phyloP scores from a whole-genome alignment of 1,140 invertebrate genomes.

The Drosophila yakuba region DNA sequence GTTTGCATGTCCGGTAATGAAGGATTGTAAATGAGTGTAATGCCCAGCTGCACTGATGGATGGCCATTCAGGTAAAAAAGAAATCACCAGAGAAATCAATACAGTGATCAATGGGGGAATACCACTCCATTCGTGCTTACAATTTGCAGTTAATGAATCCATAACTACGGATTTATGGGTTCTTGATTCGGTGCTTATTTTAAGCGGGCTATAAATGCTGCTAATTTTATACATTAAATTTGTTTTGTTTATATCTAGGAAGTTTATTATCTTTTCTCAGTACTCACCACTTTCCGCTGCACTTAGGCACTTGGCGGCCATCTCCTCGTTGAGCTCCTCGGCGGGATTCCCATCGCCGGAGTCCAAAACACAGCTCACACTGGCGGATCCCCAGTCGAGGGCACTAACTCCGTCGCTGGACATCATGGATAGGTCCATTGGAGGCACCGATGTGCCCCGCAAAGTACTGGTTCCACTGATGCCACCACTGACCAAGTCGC shows the following conservation, averaged over 20 bases:
- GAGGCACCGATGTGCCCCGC: slow-evolving; percentile 65
- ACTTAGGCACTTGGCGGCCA: slow-evolving; percentile 73
- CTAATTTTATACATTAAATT: too few relatives aligned
- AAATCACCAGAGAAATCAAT: slow-evolving; percentile 24
- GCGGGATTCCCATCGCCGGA: slow-evolving; percentile 55
- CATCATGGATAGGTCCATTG: slow-evolving; percentile 64
- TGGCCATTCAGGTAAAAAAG: slow-evolving; percentile 27
- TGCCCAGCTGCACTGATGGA: slow-evolving; percentile 64
- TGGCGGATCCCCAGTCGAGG: slow-evolving; percentile 64
- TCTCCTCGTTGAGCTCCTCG: slow-evolving; percentile 72
- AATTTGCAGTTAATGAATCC: slow-evolving; percentile 21
- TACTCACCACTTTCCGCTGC: slow-evolving; percentile 77
- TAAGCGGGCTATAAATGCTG: background rate
- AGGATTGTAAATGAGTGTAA: slow-evolving; percentile 79
- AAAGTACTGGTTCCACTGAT: slow-evolving; percentile 66
- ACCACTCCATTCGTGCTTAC: background rate
- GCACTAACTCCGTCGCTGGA: slow-evolving; percentile 67
- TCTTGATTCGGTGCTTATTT: background rate
- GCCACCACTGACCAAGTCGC: slow-evolving; percentile 27
- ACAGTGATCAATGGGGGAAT: slow-evolving; percentile 20
- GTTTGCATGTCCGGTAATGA: slow-evolving; percentile 55
- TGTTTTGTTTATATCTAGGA: too few relatives aligned
- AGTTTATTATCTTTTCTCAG: too few relatives aligned
- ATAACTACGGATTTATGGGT: slow-evolving; percentile 11
- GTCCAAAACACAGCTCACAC: slow-evolving; percentile 65